Evolutionary conservation across 1,140 invertebrate genomes (phyloP).

Genomic region (Bombyx mori): DNA sequence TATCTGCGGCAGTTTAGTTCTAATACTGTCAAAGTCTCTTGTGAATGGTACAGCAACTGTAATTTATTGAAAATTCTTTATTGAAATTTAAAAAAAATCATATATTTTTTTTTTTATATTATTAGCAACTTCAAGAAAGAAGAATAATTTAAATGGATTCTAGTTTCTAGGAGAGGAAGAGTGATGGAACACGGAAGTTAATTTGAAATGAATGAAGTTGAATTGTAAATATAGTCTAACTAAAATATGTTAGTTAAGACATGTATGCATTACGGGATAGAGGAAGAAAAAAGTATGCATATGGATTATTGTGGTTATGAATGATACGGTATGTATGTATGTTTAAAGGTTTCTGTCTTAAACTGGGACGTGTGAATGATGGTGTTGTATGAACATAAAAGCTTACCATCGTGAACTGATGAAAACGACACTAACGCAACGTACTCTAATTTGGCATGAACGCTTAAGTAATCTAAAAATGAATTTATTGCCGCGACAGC

Average conservation of each 20-base stretch:
- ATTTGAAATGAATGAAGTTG: neutral
- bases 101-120: too few species aligned
- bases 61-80: conserved; percentile 13
- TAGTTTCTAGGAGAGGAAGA: too few species aligned
- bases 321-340: too few species aligned
- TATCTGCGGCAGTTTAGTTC: conserved; percentile 78
- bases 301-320: too few species aligned
- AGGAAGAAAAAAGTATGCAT: neutral
- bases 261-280: neutral
- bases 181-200: too few species aligned
- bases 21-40: conserved; percentile 85
- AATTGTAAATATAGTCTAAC: neutral
- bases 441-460: conserved; percentile 91
- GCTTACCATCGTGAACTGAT: conserved; percentile 78
- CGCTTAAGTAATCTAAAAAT: conserved; percentile 86
- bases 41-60: conserved; percentile 84
- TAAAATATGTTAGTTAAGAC: neutral
- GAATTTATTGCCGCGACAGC: conserved; percentile 88
- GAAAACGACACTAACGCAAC: conserved; percentile 90
- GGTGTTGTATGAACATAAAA: neutral
- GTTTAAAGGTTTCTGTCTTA: too few species aligned
- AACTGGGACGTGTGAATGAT: too few species aligned
- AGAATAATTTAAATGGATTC: too few species aligned
- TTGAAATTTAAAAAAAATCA: too few species aligned
- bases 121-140: too few species aligned